Evolutionary conservation across 2,113 vertebrate species (phyloP).

Genomic region (Apeltes quadracus): DNA sequence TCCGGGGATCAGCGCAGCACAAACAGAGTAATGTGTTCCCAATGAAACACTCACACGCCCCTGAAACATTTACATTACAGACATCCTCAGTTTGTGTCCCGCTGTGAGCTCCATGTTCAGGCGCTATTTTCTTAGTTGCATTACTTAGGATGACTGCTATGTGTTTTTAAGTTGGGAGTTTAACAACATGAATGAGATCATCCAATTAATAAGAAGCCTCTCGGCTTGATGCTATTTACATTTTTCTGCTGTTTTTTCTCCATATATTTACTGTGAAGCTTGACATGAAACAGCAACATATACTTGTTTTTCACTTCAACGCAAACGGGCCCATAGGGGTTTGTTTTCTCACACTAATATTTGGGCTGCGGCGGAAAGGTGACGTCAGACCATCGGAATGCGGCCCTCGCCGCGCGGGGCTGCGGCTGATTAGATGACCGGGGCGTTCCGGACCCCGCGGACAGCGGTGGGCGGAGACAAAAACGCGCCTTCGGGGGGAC

Average conservation of each 20-base stretch:
- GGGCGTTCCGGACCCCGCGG: background rate
- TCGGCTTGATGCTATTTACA: background rate
- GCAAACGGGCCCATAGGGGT: background rate
- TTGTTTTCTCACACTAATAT: background rate
- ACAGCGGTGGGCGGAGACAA: background rate
- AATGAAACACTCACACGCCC: rapidly evolving
- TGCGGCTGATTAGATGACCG: conserved; percentile 19
- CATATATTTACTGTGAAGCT: background rate
- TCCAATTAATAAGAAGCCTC: too few species aligned
- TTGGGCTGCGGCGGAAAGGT: conserved; percentile 14
- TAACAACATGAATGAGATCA: background rate
- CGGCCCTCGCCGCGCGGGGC: background rate
- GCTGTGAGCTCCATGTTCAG: too few species aligned
- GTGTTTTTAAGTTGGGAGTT: background rate
- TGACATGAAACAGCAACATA: background rate
- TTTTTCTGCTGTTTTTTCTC: background rate
- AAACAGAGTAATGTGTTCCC: too few species aligned
- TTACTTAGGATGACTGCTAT: background rate
- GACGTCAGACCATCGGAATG: conserved; percentile 44
- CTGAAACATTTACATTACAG: background rate
- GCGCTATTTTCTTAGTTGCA: background rate
- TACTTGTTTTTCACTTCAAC: background rate
- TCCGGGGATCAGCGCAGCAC: background rate
- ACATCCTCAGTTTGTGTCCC: too few species aligned
- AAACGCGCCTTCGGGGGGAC: background rate